phyloP scores from a whole-genome alignment of 2,888 invertebrate species.

The Scotopteryx bipunctaria region DNA sequence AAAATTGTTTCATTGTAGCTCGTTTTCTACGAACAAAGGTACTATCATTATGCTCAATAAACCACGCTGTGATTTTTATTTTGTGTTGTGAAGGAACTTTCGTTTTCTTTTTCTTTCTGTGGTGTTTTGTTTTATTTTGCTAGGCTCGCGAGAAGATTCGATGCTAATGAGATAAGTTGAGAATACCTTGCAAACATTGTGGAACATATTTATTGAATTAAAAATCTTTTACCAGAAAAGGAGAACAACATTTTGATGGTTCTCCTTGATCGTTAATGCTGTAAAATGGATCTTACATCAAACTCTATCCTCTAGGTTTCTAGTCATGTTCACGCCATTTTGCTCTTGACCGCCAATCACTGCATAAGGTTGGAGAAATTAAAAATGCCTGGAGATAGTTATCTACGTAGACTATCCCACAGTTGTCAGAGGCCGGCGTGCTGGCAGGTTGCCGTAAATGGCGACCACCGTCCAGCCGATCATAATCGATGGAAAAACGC shows the following conservation, averaged over 20 bases:
- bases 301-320: no score
- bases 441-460: constrained; percentile 74
- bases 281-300: no score
- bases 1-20: constrained; percentile 47
- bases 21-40: constrained; percentile 46
- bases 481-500: constrained; percentile 76
- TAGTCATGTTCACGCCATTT: constrained; percentile 10
- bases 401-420: constrained; percentile 74
- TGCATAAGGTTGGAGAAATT: constrained; percentile 65
- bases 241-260: not conserved
- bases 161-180: constrained; percentile 21
- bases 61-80: constrained; percentile 31
- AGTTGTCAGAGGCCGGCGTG: constrained; percentile 63
- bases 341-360: constrained; percentile 7
- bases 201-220: not conserved
- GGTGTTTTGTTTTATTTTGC: constrained; percentile 10
- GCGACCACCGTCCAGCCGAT: constrained; percentile 63
- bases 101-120: constrained; percentile 23
- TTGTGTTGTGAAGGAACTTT: constrained; percentile 23
- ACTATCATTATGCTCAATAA: constrained; percentile 43
- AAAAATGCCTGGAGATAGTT: constrained; percentile 71
- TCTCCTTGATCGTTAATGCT: no score
- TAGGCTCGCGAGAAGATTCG: constrained; percentile 7
- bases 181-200: constrained; percentile 10
- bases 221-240: not conserved